Percentiles rank a stretch among this genome's conserved stretches.
Evolutionary conservation across 2,888 invertebrate genomes (phyloP).

Genomic region (Aproaerema taeniolella): DNA sequence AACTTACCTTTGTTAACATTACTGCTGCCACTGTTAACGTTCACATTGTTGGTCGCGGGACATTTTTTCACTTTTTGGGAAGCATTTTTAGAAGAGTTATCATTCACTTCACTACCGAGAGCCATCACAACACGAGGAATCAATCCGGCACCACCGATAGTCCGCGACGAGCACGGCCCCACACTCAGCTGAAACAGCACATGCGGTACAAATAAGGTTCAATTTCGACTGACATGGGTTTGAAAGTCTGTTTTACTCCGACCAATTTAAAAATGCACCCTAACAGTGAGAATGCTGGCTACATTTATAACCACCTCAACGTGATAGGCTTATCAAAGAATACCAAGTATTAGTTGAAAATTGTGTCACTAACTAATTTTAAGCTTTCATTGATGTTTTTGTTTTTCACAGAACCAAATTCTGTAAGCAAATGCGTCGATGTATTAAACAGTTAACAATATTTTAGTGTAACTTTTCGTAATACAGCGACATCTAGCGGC

Average conservation of each 20-base stretch:
- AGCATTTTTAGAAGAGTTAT: constrained; percentile 66
- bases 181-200: constrained; percentile 74
- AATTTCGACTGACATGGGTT: constrained; percentile 52
- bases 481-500: constrained; percentile 27
- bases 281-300: too few relatives aligned
- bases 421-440: too few relatives aligned
- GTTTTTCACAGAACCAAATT: too few relatives aligned
- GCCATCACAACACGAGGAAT: constrained; percentile 78
- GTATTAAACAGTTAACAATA: too few relatives aligned
- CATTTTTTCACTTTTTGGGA: constrained; percentile 74
- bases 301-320: too few relatives aligned
- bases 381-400: too few relatives aligned
- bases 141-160: constrained; percentile 66
- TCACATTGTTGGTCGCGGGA: constrained; percentile 56
- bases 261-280: not conserved
- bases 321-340: too few relatives aligned
- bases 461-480: too few relatives aligned
- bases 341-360: too few relatives aligned
- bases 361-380: too few relatives aligned
- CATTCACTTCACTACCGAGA: constrained; percentile 78
- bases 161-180: constrained; percentile 70
- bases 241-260: constrained; percentile 31
- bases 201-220: constrained; percentile 71
- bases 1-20: constrained; percentile 70
- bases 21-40: constrained; percentile 57